Percentiles rank a stretch among this genome's conserved stretches.
These are phyloP conservation scores for Coregonus sp. DNA, from an alignment of 2,797 vertebrate species.

Conservation along the genomic window DNA sequence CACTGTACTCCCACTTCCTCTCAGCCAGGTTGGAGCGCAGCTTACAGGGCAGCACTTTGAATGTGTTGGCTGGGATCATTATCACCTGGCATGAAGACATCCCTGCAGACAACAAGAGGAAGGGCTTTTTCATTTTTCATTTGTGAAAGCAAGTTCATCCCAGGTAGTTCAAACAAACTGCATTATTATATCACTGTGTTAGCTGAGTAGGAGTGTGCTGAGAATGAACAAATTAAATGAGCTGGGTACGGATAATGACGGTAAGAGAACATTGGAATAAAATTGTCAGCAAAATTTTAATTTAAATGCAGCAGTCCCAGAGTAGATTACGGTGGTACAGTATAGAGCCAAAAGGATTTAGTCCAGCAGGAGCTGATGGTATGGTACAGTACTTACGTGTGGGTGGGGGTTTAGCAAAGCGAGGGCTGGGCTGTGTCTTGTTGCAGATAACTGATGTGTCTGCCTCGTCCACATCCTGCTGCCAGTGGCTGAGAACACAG, in stretches of 20 bases:
- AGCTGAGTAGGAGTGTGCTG: background rate
- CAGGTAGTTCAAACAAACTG: constrained; percentile 15
- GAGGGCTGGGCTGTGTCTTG: constrained; percentile 60
- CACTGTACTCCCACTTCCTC: constrained; percentile 81
- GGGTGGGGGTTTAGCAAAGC: constrained; percentile 57
- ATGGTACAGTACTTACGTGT: constrained; percentile 67
- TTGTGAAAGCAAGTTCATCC: background rate
- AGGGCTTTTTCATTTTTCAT: background rate
- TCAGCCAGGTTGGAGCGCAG: constrained; percentile 87
- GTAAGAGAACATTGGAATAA: too few relatives aligned
- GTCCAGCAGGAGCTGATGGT: constrained; percentile 15
- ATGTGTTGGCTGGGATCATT: constrained; percentile 76
- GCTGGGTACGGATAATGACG: background rate
- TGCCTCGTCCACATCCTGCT: constrained; percentile 86
- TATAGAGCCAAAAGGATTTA: background rate
- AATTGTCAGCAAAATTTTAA: background rate
- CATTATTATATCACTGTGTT: background rate
- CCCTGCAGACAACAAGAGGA: constrained; percentile 41
- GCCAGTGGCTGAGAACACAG: constrained; percentile 79
- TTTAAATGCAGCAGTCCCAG: background rate
- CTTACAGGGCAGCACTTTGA: constrained; percentile 81
- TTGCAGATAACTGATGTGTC: constrained; percentile 75
- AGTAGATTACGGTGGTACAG: background rate
- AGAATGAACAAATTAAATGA: background rate
- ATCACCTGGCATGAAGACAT: constrained; percentile 74